Evolutionary conservation across 2,888 invertebrate genomes (phyloP), one percentile per base, ranked within the genome.

Genomic region (Sylvicola cinctus): DNA sequence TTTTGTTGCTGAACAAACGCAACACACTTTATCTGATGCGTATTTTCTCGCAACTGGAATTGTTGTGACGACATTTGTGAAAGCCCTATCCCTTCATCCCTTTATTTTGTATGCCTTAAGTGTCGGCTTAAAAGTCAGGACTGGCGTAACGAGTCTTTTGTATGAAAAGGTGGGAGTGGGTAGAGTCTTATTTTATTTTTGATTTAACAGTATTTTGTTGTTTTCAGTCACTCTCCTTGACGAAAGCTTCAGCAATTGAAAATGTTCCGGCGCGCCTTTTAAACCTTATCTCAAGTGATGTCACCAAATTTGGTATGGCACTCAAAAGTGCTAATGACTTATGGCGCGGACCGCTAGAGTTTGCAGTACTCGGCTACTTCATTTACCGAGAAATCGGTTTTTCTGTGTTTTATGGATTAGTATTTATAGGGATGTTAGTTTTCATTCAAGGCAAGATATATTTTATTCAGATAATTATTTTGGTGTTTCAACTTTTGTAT

Each of bases 251-350:
- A 8, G 33, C 33, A 4, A 33, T 30, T n/a, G 38, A 39, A 32
- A 39, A 38, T 16, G 20, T 41, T 13, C 58, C 60, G 3, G 69
- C 67, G 0, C 65, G 68, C 43, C 60, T 69, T 43, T 62, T 68
- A 26, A 68, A 69, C 46, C 48, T 69, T 16, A 51, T 70, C 45
- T 64, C 67, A 14, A 68, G 67, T 41, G 70, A 70, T 47, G 66
- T 67, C 8, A 59, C 58, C 41, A 52, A 66, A 39, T 63, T 69
- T 47, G 68, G 68, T 44, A 48, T 63, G 52, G 59, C 60, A 25
- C 50, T 61, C 30, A 49, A 63, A 8, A 66, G 65, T 43, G 44
- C 65, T 1, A 67, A 66, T 44, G 67, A 62, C 45, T 44, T 68
- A 16, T 63, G 66, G 61, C 51, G 65, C 7, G 65, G 62, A 11